phyloP scores from a whole-genome alignment of 1,140 invertebrate species.

The Trichonephila clavata region DNA sequence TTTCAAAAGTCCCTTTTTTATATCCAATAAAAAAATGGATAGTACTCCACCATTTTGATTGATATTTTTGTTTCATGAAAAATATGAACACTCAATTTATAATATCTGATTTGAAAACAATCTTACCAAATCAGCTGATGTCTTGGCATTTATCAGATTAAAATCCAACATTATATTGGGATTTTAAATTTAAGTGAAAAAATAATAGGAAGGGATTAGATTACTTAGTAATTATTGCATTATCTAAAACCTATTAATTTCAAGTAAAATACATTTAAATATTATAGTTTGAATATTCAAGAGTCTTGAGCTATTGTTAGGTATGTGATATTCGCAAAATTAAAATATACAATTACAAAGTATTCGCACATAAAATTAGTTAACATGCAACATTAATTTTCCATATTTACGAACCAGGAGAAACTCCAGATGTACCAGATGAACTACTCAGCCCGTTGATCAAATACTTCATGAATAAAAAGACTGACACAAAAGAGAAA shows the following conservation, averaged over 20 bases:
- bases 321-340: background rate
- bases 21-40: no score
- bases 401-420: background rate
- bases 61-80: no score
- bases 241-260: background rate
- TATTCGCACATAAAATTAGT: background rate
- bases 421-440: background rate
- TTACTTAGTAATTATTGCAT: background rate
- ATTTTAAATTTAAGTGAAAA: no score
- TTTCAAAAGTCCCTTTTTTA: no score
- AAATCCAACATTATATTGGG: no score
- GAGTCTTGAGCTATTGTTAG: background rate
- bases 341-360: background rate
- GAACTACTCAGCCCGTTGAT: slow-evolving; percentile 43
- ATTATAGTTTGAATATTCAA: background rate
- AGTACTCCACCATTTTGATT: no score
- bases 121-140: no score
- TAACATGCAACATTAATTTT: no score
- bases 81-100: no score
- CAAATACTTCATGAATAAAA: slow-evolving; percentile 8
- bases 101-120: no score
- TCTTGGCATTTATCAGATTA: no score
- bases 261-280: background rate
- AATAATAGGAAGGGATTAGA: no score
- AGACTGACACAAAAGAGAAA: background rate